A percentile compares a stretch with the other conserved stretches of the same genome.
Evolutionary conservation across 2,888 invertebrate genomes (phyloP).

Genomic region (Pycnomerus fuliginosus): DNA sequence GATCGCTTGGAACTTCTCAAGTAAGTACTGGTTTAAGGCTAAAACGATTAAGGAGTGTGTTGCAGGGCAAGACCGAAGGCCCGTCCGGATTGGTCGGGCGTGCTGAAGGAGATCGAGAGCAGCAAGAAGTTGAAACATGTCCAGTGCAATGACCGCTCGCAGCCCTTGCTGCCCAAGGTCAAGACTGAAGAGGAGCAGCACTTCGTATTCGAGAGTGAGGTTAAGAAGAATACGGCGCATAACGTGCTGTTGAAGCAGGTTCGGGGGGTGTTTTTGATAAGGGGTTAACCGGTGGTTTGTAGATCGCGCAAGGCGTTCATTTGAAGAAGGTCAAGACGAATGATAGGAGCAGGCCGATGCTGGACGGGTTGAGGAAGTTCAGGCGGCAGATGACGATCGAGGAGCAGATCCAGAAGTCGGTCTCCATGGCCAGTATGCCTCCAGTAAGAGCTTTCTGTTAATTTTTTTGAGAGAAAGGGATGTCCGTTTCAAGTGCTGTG

Average conservation of each 20-base stretch:
- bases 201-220: conserved; percentile 87
- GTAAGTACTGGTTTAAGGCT: conserved; percentile 41
- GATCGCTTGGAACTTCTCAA: conserved; percentile 71
- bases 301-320: conserved; percentile 76
- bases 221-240: conserved; percentile 75
- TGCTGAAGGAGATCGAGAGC: conserved; percentile 89
- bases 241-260: conserved; percentile 72
- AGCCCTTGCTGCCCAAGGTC: conserved; percentile 58
- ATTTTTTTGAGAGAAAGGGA: too few species aligned
- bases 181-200: conserved; percentile 58
- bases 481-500: too few species aligned
- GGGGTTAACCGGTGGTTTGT: conserved; percentile 5
- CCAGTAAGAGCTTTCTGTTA: conserved; percentile 48
- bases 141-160: conserved; percentile 78
- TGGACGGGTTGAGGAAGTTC: conserved; percentile 83
- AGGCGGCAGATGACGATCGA: conserved; percentile 87
- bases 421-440: conserved; percentile 63
- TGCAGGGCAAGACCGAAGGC: conserved; percentile 68
- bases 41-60: not conserved
- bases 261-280: conserved; percentile 18
- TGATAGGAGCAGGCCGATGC: conserved; percentile 81
- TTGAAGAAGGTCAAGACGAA: conserved; percentile 77
- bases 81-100: conserved; percentile 84
- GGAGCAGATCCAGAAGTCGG: conserved; percentile 82
- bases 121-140: conserved; percentile 79